A percentile compares a stretch with the other conserved stretches of the same genome.
Evolutionary conservation across 2,888 invertebrate species (phyloP).

Genomic region (Amblyjoppa proteus): DNA sequence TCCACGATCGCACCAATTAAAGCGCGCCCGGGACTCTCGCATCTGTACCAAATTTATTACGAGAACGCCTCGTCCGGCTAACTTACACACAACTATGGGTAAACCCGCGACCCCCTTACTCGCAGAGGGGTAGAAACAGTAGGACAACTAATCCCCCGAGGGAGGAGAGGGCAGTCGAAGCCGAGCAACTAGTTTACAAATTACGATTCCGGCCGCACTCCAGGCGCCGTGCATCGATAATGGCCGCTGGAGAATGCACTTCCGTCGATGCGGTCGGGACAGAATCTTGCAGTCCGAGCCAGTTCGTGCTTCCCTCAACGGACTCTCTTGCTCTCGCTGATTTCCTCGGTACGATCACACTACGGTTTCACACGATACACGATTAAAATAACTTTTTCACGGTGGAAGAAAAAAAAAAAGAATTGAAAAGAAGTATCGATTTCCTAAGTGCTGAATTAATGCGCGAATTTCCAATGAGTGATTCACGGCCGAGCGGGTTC

Average conservation of each 20-base stretch:
- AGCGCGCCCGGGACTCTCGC: conserved; percentile 35
- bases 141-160: conserved; percentile 7
- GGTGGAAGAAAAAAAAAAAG: not conserved
- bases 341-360: too few species aligned
- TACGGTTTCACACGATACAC: not conserved
- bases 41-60: conserved; percentile 53
- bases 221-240: conserved; percentile 44
- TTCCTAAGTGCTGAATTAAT: conserved; percentile 23
- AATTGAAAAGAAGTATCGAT: not conserved
- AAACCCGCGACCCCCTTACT: conserved; percentile 16
- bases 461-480: conserved; percentile 41
- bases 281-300: conserved; percentile 12
- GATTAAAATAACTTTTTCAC: not conserved
- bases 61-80: conserved; percentile 29
- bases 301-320: not conserved
- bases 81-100: conserved; percentile 34
- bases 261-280: not conserved
- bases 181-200: conserved; percentile 55
- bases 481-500: conserved; percentile 39
- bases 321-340: not conserved
- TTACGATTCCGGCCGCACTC: conserved; percentile 47
- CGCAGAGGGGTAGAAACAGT: conserved; percentile 29
- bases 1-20: conserved; percentile 54
- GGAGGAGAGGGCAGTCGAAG: conserved; percentile 26
- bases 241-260: conserved; percentile 27